Base-by-base conservation (phyloP, 2,113 vertebrate genomes). In the Bombycilla garrulus region DNA sequence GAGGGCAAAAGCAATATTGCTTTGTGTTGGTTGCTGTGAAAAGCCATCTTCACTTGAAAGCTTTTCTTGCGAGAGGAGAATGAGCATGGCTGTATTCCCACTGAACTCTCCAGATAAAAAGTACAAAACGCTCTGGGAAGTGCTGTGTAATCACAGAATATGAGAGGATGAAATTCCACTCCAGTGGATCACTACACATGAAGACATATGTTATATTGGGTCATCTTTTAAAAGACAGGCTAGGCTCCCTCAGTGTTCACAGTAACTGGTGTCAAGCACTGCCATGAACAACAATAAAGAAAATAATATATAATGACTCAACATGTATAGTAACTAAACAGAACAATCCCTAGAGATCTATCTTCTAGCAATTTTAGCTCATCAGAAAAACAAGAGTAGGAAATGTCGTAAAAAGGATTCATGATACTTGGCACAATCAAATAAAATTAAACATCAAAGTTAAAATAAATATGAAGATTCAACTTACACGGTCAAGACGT, bases 21-120 rank as follows among this genome's bases (percentile, higher is more conserved):
- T 82, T 83, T 86, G 64, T 77, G 28, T 33, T 76, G 78, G 70
- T 12, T 69, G 53, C 12, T 76, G 62, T 48, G 56, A 84, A 95
- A 95, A 88, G 51, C 10, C 48, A 85, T 51, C 84, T 77, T 93
- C 53, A 70, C 66, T 79, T 86, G 57, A 90, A 94, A 94, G 74
- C 45, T 81, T 56, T 85, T 42, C 62, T 25, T 80, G 58, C 3
- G 4, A 7, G 35, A 76, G 48, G 48, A 48, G 84, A 93, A 38
- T 19, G 6, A 87, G 36, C 56, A 85, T 19, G n/a, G 80, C 40
- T 88, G 36, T 15, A 56, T 60, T 85, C 61, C 67, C 70, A 72
- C 7, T 71, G 53, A 95, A 65, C 31, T 53, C 65, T 60, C 40
- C 70, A 60, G 10, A 79, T 21, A 64, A 81, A 69, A 81, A 60